These are phyloP conservation scores for Pseudorhiza aurosa DNA, from an alignment of 30 jellyfish, hydroid and myxozoan species.

Conservation along the genomic window DNA sequence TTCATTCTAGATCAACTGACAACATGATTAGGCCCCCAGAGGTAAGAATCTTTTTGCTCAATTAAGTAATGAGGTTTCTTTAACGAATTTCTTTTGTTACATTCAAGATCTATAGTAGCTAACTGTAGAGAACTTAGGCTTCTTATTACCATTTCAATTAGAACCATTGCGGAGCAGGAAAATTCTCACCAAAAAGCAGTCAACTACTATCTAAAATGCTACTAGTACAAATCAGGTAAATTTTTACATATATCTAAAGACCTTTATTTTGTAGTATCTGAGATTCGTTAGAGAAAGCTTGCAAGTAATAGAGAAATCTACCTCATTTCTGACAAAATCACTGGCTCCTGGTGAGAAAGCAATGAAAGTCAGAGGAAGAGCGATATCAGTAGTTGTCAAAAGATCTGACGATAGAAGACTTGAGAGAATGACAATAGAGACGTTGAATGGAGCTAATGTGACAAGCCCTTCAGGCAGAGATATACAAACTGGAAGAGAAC, in stretches of 20 bases:
- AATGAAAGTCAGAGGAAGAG: constrained; percentile 2
- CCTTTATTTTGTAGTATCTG: neutral
- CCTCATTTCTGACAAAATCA: constrained; percentile 8
- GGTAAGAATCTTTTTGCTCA: too few species aligned
- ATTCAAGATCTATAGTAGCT: too few species aligned
- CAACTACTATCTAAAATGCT: too few species aligned
- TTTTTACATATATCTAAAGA: neutral
- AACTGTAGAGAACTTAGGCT: too few species aligned
- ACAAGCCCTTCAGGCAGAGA: constrained; percentile 16
- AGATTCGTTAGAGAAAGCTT: constrained; percentile 2
- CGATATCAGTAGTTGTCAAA: constrained; percentile 31
- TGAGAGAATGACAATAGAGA: neutral
- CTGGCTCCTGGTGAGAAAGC: constrained; percentile 33
- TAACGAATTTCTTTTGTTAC: too few species aligned
- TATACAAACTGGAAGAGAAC: neutral
- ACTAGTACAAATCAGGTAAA: too few species aligned
- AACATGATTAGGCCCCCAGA: too few species aligned
- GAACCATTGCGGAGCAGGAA: too few species aligned
- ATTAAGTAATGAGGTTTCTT: too few species aligned
- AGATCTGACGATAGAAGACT: constrained; percentile 8
- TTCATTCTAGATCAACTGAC: neutral
- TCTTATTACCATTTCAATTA: too few species aligned
- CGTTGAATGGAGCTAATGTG: constrained; percentile 19
- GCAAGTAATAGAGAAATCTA: constrained; percentile 10
- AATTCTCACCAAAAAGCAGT: too few species aligned